These are phyloP conservation scores for Ephialtes manifestator DNA, from an alignment of 2,888 invertebrate genomes.

Conservation along the genomic window DNA sequence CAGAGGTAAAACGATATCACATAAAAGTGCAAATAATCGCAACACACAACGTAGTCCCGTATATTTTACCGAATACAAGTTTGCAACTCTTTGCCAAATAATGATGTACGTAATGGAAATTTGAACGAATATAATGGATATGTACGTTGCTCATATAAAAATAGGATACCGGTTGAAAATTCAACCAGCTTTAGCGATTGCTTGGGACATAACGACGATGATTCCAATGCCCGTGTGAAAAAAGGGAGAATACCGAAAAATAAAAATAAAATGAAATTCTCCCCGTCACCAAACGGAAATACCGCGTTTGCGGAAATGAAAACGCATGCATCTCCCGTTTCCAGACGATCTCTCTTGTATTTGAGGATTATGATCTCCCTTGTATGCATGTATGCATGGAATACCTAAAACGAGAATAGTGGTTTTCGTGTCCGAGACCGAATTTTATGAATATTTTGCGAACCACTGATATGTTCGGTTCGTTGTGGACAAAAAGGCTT, in stretches of 20 bases:
- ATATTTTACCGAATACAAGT: background rate
- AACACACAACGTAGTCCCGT: background rate
- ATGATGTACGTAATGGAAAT: conserved; percentile 5
- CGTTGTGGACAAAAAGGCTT: conserved; percentile 25
- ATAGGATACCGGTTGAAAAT: background rate
- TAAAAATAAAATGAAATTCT: conserved; percentile 9
- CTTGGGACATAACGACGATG: conserved; percentile 1
- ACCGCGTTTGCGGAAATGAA: conserved; percentile 56
- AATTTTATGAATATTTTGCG: conserved; percentile 52
- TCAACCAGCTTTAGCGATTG: background rate
- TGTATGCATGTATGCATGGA: conserved; percentile 34
- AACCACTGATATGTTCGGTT: conserved; percentile 41
- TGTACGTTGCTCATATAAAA: background rate
- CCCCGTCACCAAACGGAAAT: conserved; percentile 22
- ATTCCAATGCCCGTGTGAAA: conserved; percentile 27
- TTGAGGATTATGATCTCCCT: conserved; percentile 1
- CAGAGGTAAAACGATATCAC: background rate
- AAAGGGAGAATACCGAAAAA: conserved; percentile 30
- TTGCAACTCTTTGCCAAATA: background rate
- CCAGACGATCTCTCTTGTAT: conserved; percentile 32
- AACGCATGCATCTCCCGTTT: conserved; percentile 49
- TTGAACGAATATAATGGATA: background rate
- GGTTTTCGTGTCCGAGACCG: background rate
- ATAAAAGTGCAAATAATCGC: background rate
- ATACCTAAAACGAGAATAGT: conserved; percentile 39